Conservation (phyloP, 2,888 invertebrate genomes). For the Scaptodrosophila latifasciaeformis region DNA sequence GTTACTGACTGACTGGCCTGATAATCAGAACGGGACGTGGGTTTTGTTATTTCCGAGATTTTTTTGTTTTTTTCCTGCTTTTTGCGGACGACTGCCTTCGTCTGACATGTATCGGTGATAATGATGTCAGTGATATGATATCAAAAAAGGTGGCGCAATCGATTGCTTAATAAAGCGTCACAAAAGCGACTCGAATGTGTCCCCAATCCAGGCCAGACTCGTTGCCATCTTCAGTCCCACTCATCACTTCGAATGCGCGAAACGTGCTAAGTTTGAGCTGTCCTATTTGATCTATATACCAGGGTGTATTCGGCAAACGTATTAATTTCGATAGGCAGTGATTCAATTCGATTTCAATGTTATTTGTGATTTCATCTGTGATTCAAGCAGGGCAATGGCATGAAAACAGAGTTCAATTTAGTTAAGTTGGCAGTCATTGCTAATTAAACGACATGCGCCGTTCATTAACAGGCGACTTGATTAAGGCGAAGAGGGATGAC, state of each 20-base stretch:
- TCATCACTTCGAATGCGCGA: background rate
- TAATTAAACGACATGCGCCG: constrained; percentile 38
- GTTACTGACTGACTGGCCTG: constrained; percentile 8
- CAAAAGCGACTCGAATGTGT: constrained; percentile 28
- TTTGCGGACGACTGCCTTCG: background rate
- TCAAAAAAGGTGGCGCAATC: constrained; percentile 56
- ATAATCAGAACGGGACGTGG: constrained; percentile 48
- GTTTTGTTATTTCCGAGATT: constrained; percentile 29
- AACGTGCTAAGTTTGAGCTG: constrained; percentile 1
- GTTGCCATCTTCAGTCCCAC: background rate
- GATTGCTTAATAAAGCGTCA: constrained; percentile 52
- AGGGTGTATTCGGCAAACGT: too few species aligned
- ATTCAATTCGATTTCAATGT: too few species aligned
- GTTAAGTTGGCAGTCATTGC: constrained; percentile 8
- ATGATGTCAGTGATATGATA: constrained; percentile 55
- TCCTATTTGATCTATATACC: too few species aligned
- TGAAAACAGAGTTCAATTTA: too few species aligned
- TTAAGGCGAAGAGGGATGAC: constrained; percentile 17
- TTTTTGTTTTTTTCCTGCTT: background rate
- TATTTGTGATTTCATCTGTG: too few species aligned
- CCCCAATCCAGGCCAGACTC: background rate
- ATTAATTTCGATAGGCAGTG: background rate
- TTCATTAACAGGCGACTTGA: constrained; percentile 47
- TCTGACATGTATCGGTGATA: constrained; percentile 41
- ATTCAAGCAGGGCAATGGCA: too few species aligned